phyloP scores from a whole-genome alignment of 2,797 vertebrate genomes.

The Nyctalus aviator region DNA sequence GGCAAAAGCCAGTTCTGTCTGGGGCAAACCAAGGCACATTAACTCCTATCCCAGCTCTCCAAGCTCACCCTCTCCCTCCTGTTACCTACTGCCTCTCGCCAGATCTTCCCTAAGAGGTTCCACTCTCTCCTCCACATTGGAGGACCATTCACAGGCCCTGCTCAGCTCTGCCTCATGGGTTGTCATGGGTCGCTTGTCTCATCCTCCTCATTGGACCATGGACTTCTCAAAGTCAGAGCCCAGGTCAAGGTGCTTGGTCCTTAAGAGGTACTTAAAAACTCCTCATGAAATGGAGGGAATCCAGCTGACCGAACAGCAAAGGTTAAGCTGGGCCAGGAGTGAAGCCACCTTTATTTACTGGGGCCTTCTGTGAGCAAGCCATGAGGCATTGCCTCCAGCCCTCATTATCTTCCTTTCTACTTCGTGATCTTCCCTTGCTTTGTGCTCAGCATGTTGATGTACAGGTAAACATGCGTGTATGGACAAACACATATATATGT shows the following conservation, averaged over 20 bases:
- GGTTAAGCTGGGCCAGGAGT: background rate
- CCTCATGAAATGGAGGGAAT: background rate
- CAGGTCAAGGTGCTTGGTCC: background rate
- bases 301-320: background rate
- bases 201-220: background rate
- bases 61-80: background rate
- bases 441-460: background rate
- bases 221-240: background rate
- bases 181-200: background rate
- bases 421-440: background rate
- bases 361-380: background rate
- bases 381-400: background rate
- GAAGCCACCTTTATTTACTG: background rate
- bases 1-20: background rate
- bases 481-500: background rate
- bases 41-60: background rate
- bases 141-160: background rate
- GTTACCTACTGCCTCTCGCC: background rate
- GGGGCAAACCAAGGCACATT: background rate
- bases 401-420: background rate
- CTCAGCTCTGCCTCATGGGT: background rate
- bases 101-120: background rate
- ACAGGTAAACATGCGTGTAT: background rate
- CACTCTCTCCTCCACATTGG: fast-evolving
- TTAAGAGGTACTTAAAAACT: background rate